Conservation (phyloP, 2,113 vertebrate genomes). For the Chrysochloris asiatica region DNA sequence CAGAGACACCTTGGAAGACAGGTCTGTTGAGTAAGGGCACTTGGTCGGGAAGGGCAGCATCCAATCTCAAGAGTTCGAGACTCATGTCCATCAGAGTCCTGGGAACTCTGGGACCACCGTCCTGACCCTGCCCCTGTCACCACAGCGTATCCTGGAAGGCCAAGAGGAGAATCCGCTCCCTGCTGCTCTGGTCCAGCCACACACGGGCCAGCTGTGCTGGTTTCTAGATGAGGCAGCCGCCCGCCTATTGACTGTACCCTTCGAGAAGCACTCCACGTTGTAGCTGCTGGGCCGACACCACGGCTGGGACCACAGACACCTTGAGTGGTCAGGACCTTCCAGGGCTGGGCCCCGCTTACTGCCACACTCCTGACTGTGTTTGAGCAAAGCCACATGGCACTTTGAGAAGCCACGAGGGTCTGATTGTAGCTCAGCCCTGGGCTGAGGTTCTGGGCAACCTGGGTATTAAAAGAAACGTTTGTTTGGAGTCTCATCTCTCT, state of each 20-base stretch:
- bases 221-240: slow-evolving; percentile 92
- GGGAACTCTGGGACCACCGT: too few relatives aligned
- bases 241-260: slow-evolving; percentile 85
- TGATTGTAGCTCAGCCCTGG: neutral
- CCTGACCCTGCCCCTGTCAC: slow-evolving; percentile 21
- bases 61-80: neutral
- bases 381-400: neutral
- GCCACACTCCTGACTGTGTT: neutral
- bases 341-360: neutral
- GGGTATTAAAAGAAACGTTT: slow-evolving; percentile 23
- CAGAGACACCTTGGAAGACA: neutral
- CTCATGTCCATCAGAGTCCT: neutral
- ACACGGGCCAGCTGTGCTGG: slow-evolving; percentile 90
- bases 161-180: slow-evolving; percentile 85
- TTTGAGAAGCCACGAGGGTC: neutral
- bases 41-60: neutral
- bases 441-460: too few relatives aligned
- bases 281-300: neutral
- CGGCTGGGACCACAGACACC: neutral
- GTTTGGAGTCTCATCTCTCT: neutral
- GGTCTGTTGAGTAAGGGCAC: too few relatives aligned
- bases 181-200: slow-evolving; percentile 88
- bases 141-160: slow-evolving; percentile 90
- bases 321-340: neutral
- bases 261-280: slow-evolving; percentile 86